Evolutionary conservation across 2,888 invertebrate species (phyloP).

Genomic region (Heteromurus nitidus): DNA sequence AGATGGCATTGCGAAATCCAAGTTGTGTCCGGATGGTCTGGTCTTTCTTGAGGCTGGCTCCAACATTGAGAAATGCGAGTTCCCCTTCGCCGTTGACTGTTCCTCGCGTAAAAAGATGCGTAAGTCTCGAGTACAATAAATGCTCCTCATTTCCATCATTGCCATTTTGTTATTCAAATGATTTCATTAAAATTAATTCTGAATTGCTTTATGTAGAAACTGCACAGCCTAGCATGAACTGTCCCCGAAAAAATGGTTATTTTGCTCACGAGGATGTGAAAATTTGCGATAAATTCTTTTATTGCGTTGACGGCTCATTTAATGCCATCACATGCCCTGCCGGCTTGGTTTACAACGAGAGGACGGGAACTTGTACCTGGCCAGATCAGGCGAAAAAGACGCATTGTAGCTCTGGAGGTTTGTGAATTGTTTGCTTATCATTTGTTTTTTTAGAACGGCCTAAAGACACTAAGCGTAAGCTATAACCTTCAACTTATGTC

Average conservation of each 20-base stretch:
- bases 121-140: slow-evolving; percentile 80
- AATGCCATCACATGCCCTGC: slow-evolving; percentile 92
- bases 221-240: slow-evolving; percentile 84
- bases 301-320: slow-evolving; percentile 91
- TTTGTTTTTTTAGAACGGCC: no score
- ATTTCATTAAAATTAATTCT: neutral
- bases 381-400: slow-evolving; percentile 92
- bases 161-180: neutral
- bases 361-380: slow-evolving; percentile 93
- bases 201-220: slow-evolving; percentile 79
- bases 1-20: slow-evolving; percentile 83
- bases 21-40: slow-evolving; percentile 90
- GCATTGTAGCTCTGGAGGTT: slow-evolving; percentile 88
- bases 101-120: slow-evolving; percentile 85
- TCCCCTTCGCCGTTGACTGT: slow-evolving; percentile 84
- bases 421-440: no score
- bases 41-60: slow-evolving; percentile 91
- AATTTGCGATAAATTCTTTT: slow-evolving; percentile 90
- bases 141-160: neutral
- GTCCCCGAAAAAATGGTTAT: slow-evolving; percentile 89
- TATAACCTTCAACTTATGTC: no score
- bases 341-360: slow-evolving; percentile 91
- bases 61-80: slow-evolving; percentile 85
- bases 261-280: slow-evolving; percentile 87
- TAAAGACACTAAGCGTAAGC: no score